Base-by-base conservation (phyloP, 2,113 vertebrate species). In the Ceyx melanurus region DNA sequence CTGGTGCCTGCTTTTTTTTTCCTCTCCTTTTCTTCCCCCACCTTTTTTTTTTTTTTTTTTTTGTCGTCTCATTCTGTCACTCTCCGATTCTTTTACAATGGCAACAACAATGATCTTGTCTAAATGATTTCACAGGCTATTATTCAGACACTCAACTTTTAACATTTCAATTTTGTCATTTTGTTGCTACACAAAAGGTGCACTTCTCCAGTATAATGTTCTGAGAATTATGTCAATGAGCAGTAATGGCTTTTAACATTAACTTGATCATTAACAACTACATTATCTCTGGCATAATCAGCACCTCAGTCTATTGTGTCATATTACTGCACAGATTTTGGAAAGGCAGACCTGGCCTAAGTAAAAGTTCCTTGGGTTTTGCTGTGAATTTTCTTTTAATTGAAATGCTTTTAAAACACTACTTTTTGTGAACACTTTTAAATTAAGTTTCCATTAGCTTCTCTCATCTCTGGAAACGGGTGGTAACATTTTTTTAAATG, bases 141-240 rank as follows among this genome's bases (percentile, higher is more conserved):
- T 97, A 98, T 98, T 98, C 97, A 98, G 97, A 97, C 97, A 96
- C 97, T 98, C 97, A 97, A 98, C 97, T 98, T 98, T 97, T 97
- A 97, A 98, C 97, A 97, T 98, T 98, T 98, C 97, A 97, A 98
- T 98, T 97, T 97, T 98, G 97, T 98, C 97, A 98, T 97, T 98
- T 97, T 97, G 97, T 97, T 97, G 97, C 93, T 93, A 97, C 96
- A 98, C 97, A 98, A 98, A 97, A 98, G 97, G 97, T 97, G 96
- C 96, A 96, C 96, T 97, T 97, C 97, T 97, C 96, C 95, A 97
- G 96, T 95, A 96, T 97, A 98, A 98, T 97, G 97, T 97, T 97
- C 97, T 93, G 95, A 97, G 97, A 98, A 98, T 97, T 98, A 97
- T 98, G 97, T 97, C 97, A 97, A 97, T 96, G 97, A 98, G 84